These are phyloP conservation scores for Lymantria monacha DNA, from an alignment of 2,888 invertebrate genomes.

Conservation along the genomic window DNA sequence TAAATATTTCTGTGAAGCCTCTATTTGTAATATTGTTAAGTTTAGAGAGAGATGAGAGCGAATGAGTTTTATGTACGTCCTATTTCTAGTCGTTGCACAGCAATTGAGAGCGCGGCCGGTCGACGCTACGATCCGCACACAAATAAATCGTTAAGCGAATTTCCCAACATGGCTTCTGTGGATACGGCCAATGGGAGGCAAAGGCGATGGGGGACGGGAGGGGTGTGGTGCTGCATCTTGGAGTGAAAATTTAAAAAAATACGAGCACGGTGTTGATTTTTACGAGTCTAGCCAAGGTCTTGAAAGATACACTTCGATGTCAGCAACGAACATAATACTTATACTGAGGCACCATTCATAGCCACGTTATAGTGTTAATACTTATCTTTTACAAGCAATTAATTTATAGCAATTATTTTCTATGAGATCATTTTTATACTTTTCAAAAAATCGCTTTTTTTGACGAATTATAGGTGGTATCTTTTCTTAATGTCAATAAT, in stretches of 20 bases:
- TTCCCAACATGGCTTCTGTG: conserved; percentile 75
- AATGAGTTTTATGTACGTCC: conserved; percentile 50
- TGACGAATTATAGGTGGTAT: too few relatives aligned
- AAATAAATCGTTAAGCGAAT: conserved; percentile 73
- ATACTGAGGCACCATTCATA: conserved; percentile 39
- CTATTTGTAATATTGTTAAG: neutral
- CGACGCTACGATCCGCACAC: conserved; percentile 55
- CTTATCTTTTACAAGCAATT: too few relatives aligned
- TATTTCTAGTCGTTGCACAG: conserved; percentile 47
- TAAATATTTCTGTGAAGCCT: conserved; percentile 37
- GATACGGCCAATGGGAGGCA: conserved; percentile 53
- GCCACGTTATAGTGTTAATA: conserved; percentile 9
- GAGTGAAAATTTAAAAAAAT: conserved; percentile 65
- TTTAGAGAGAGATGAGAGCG: conserved; percentile 24
- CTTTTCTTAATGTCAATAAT: too few relatives aligned
- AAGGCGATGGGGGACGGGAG: conserved; percentile 48
- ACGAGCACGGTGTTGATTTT: conserved; percentile 54
- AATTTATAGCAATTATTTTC: too few relatives aligned
- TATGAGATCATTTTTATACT: too few relatives aligned
- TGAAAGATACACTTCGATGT: conserved; percentile 42
- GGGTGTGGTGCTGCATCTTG: conserved; percentile 51
- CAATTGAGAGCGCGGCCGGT: conserved; percentile 48
- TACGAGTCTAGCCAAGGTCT: conserved; percentile 53
- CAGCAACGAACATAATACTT: conserved; percentile 36
- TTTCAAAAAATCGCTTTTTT: too few relatives aligned